A percentile compares a stretch with the other conserved stretches of the same genome.
Evolutionary conservation across 1,140 invertebrate genomes (phyloP).

Genomic region (Monochamus saltuarius): DNA sequence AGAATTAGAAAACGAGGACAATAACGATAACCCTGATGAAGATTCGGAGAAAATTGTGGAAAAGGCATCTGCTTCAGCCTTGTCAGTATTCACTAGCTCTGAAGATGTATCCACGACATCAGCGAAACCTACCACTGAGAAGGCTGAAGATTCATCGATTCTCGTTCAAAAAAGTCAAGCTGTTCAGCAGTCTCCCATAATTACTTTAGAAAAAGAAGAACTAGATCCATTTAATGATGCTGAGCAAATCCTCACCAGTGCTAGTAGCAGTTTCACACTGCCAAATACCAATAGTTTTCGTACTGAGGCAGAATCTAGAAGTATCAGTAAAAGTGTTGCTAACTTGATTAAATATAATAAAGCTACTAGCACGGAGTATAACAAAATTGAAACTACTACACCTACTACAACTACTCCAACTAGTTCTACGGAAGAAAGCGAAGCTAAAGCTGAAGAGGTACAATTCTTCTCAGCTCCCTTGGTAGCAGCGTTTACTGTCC

Average conservation of each 20-base stretch:
- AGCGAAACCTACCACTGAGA: not conserved
- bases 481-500: slow-evolving; percentile 79
- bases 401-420: slow-evolving; percentile 58
- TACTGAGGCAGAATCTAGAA: too few species aligned
- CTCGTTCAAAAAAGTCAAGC: slow-evolving; percentile 43
- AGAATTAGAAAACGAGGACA: slow-evolving; percentile 46
- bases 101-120: not conserved
- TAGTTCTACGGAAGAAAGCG: slow-evolving; percentile 62
- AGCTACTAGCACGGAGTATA: not conserved
- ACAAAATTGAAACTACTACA: slow-evolving; percentile 47
- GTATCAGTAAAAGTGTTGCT: not conserved
- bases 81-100: slow-evolving; percentile 33
- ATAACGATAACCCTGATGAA: slow-evolving; percentile 15
- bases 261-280: slow-evolving; percentile 31
- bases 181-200: slow-evolving; percentile 37
- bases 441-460: slow-evolving; percentile 69
- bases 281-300: too few species aligned
- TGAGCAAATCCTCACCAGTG: slow-evolving; percentile 41
- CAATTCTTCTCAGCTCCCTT: slow-evolving; percentile 78
- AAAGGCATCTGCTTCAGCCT: slow-evolving; percentile 39
- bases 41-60: slow-evolving; percentile 32
- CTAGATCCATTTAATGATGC: slow-evolving; percentile 22
- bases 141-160: slow-evolving; percentile 20
- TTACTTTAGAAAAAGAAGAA: slow-evolving; percentile 25
- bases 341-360: not conserved